Conservation (phyloP, 2,888 invertebrate genomes). For the Macaria notata region DNA sequence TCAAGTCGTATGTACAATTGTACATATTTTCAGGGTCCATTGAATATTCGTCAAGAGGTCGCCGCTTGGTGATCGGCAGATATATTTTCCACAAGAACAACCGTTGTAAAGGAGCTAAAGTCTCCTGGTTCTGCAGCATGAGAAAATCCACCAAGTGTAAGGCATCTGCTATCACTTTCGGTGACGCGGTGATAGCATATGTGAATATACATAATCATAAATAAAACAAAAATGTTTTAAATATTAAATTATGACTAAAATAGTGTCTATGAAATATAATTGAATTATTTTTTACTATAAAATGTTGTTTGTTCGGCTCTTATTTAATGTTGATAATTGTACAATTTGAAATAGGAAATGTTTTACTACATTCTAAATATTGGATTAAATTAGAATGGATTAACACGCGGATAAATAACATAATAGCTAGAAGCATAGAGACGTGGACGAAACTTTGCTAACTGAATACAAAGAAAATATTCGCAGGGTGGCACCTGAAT, state of each 20-base stretch:
- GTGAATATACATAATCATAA: slow-evolving; percentile 2
- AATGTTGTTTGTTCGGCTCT: no score
- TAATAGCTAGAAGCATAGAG: no score
- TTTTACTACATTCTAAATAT: no score
- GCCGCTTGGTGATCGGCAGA: slow-evolving; percentile 35
- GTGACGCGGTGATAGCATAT: neutral
- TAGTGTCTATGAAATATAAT: neutral
- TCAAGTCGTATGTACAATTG: no score
- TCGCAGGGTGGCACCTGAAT: no score
- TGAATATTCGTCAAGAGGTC: neutral
- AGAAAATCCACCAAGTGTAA: neutral
- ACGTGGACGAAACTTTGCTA: no score
- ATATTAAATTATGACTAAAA: neutral
- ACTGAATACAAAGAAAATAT: no score
- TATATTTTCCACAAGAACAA: slow-evolving; percentile 42
- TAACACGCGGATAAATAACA: no score
- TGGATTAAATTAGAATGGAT: no score
- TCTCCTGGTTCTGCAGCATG: slow-evolving; percentile 1
- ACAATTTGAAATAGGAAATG: no score
- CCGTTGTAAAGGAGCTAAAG: slow-evolving; percentile 1
- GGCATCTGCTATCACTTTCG: slow-evolving; percentile 1
- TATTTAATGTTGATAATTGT: no score
- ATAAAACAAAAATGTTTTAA: neutral
- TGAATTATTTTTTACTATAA: no score
- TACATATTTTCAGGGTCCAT: neutral